Evolutionary conservation across 2,888 invertebrate species (phyloP).

Genomic region (Drosophila anceps): DNA sequence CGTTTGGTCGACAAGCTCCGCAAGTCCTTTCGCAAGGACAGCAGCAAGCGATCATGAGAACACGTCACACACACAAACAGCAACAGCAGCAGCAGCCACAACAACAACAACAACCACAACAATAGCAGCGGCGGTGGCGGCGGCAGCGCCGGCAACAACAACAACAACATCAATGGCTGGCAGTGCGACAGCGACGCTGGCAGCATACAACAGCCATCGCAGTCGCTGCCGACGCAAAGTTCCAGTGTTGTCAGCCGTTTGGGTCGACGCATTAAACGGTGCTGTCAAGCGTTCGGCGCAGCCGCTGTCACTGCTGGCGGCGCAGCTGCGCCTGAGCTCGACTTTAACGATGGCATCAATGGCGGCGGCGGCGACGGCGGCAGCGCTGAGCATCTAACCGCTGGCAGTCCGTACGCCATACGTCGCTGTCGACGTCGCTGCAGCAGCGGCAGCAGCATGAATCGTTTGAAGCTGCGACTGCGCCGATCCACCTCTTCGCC

Average conservation of each 20-base stretch:
- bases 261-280: conserved; percentile 78
- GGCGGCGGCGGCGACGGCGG: conserved; percentile 19
- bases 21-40: conserved; percentile 87
- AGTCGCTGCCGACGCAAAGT: conserved; percentile 16
- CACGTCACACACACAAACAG: conserved; percentile 45
- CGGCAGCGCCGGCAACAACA: conserved; percentile 16
- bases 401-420: conserved; percentile 53
- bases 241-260: conserved; percentile 66
- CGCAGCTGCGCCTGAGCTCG: conserved; percentile 21
- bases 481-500: conserved; percentile 71
- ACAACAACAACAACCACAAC: conserved; percentile 17
- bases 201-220: conserved; percentile 12
- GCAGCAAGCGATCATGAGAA: conserved; percentile 83
- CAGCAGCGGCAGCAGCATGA: conserved; percentile 64
- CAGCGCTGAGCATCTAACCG: conserved; percentile 67
- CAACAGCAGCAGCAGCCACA: conserved; percentile 19
- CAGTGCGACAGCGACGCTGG: conserved; percentile 19
- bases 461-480: conserved; percentile 68
- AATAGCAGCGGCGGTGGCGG: conserved; percentile 11
- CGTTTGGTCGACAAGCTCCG: conserved; percentile 90
- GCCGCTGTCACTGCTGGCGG: conserved; percentile 24
- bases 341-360: conserved; percentile 20
- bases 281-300: conserved; percentile 58
- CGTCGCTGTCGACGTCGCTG: conserved; percentile 67
- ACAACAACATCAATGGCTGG: conserved; percentile 30